Evolutionary conservation across 2,888 invertebrate species (phyloP), one percentile per base, ranked within the genome.

Genomic region (Drosophila aldrichi): DNA sequence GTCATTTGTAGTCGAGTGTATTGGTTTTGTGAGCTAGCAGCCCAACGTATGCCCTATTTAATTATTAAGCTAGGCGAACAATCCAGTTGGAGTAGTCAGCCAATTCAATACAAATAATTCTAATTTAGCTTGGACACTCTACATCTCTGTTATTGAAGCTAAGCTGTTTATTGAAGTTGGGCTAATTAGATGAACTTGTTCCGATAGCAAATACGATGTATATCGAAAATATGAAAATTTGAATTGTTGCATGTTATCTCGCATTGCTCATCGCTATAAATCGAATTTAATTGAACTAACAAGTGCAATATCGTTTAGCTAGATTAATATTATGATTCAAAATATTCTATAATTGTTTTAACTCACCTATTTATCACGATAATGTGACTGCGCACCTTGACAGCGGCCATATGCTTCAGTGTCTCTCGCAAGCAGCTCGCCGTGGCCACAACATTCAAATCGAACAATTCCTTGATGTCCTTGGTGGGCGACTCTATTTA

Each of bases 341-440:
- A 44, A 44, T 46, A 3, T 1, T 7, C 7, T 22, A 10, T 36
- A 0, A n/a, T n/a, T 20, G 16, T n/a, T 10, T 18, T 4, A 14
- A 32, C 43, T 34, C 57, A 95, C 95, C 95, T 95, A 90, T 94
- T 95, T 61, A 95, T 93, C 59, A 95, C 93, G 58, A 96, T 93
- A 70, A 95, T 94, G 74, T 95, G 95, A 0, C 95, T 95, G 48
- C 94, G 93, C 1, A 93, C 91, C 2, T 93, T 91, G 41, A 93
- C 91, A 36, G 93, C 93, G 38, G 92, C 93, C 94, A 95, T 95
- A 0, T 94, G 92, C 63, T 94, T 93, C 0, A 94, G 83, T 0
- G 94, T 93, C 88, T 95, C 95, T 46, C 94, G 93, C 3, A 94
- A 92, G 73, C 95, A 94, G 18, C 95, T 92, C 36, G 94, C 93